phyloP scores from a whole-genome alignment of 2,797 vertebrate species.

The Clamator glandarius region DNA sequence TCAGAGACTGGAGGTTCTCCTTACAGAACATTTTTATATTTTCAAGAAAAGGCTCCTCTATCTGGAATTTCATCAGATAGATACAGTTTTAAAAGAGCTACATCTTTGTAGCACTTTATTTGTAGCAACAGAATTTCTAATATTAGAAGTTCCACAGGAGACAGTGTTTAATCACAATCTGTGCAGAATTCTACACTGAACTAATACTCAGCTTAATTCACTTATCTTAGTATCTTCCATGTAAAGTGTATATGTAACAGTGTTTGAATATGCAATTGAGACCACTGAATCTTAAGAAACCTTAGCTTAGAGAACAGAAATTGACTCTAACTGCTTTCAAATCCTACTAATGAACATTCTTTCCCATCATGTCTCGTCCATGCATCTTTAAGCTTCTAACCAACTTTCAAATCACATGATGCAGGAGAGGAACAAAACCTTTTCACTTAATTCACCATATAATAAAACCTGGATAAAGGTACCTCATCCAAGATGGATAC shows the following conservation, averaged over 20 bases:
- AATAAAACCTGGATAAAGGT: neutral
- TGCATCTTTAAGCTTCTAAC: neutral
- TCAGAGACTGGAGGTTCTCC: neutral
- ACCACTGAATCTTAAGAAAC: neutral
- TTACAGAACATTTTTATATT: neutral
- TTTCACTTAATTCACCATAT: neutral
- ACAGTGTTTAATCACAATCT: neutral
- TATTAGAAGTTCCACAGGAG: neutral
- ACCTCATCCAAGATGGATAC: neutral
- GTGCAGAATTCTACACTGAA: neutral
- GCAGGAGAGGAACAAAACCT: neutral
- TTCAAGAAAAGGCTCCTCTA: neutral
- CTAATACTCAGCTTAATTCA: neutral
- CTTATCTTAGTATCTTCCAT: neutral
- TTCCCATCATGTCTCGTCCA: neutral
- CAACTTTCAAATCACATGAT: neutral
- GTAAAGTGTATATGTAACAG: neutral
- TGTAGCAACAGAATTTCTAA: neutral
- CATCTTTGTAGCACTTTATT: neutral
- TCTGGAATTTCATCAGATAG: neutral
- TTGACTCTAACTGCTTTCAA: neutral
- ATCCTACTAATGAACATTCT: neutral
- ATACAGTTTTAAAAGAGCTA: neutral
- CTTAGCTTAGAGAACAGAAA: neutral
- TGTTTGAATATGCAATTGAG: neutral